Base-by-base conservation (phyloP, 2,797 vertebrate genomes). In the Clarias pachynema region DNA sequence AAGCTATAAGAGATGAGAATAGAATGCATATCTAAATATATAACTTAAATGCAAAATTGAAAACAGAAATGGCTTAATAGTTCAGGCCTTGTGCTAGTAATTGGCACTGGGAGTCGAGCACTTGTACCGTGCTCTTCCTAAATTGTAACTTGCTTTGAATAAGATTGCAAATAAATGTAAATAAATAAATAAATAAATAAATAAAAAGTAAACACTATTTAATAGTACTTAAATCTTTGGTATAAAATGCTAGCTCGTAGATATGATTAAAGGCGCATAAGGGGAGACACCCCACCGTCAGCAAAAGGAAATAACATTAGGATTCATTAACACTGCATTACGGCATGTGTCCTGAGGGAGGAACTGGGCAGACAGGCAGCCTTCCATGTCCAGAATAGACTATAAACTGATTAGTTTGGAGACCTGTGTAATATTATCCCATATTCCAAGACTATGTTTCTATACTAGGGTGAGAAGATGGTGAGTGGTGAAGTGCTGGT, bases 261-360 rank as follows among this genome's bases (percentile, higher is more conserved):
- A n/a, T 29, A 69, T 78, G 20, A 26, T 56, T 70, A 31, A 86
- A 70, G 57, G 26, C 24, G 66, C 62, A 3, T 53, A 53, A 4
- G 37, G 65, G 29, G 5, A 65, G 78, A 80, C 60, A 4, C 59
- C 65, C 12, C 29, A 69, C 29, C 79, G 53, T 9, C 26, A 81
- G 62, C 12, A 6, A 66, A 80, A 66, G 87, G 85, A 88, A 88
- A 90, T 87, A 90, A 79, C 87, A 88, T 95, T 94, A 95, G 90
- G 77, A 89, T 92, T 92, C 91, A 93, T 93, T 94, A 93, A 91
- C 83, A 89, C 89, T 90, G 90, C 92, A 93, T 94, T 93, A 94
- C 37, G 24, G 66, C 24, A 75, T 74, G 84, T 65, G 69, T 91
- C 92, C 92, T 92, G 82, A 0, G 87, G 93, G 92, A 79, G n/a